Conservation (phyloP, 2,113 vertebrate species). For the Myrmecobius fasciatus region DNA sequence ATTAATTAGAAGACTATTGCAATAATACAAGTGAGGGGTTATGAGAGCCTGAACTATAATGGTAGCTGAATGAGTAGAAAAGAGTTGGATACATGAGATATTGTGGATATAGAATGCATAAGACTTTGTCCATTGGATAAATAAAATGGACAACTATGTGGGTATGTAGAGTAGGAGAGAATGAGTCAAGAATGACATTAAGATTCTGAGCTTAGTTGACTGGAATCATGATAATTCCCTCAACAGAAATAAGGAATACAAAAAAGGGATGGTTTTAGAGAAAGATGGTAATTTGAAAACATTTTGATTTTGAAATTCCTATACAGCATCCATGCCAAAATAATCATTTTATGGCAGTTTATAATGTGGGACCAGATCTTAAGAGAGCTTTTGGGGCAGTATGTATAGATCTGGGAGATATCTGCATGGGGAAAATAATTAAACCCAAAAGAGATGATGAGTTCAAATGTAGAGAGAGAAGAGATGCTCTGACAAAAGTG, state of each 20-base stretch:
- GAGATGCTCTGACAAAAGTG: background rate
- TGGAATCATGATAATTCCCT: background rate
- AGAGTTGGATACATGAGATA: background rate
- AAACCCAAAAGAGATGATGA: background rate
- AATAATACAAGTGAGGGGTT: background rate
- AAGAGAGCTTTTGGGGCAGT: background rate
- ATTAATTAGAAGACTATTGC: background rate
- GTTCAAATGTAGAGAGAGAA: background rate
- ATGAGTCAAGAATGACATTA: background rate
- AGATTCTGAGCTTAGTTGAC: background rate
- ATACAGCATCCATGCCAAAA: background rate
- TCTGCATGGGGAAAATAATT: background rate
- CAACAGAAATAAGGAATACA: background rate
- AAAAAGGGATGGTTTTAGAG: background rate
- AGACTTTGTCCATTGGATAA: background rate
- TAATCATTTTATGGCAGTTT: background rate
- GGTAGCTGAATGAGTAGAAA: background rate
- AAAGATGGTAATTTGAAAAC: background rate
- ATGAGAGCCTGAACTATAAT: background rate
- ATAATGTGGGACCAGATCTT: background rate
- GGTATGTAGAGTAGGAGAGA: background rate
- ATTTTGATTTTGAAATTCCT: background rate
- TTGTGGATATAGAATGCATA: background rate
- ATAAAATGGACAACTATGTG: background rate
- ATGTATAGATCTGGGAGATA: background rate